phyloP scores from a whole-genome alignment of 2,113 vertebrate species.

The Cyrtonyx montezumae region DNA sequence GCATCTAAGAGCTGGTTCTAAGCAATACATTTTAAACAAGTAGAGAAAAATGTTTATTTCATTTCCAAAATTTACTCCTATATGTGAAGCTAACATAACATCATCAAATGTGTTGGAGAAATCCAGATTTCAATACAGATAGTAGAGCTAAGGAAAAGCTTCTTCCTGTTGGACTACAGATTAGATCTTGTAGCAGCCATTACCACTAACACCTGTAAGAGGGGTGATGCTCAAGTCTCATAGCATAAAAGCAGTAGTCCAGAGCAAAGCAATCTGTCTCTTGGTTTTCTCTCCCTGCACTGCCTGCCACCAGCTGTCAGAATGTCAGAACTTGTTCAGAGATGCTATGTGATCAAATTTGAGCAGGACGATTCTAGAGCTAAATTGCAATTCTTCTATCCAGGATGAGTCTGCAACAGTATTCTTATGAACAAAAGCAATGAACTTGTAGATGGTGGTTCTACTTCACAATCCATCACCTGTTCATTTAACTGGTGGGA shows the following conservation, averaged over 20 bases:
- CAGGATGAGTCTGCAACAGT: neutral
- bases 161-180: neutral
- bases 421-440: neutral
- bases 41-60: neutral
- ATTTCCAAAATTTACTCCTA: neutral
- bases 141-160: neutral
- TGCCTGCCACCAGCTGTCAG: conserved; percentile 6
- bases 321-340: neutral
- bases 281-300: neutral
- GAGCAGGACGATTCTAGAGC: neutral
- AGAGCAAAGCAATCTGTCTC: neutral
- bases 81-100: neutral
- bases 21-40: neutral
- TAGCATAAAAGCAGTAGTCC: neutral
- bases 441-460: neutral
- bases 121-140: neutral
- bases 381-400: neutral
- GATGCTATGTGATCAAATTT: neutral
- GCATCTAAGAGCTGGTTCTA: neutral
- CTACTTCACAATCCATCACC: neutral
- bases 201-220: neutral
- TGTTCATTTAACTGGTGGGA: neutral
- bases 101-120: neutral
- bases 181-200: neutral
- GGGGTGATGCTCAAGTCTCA: neutral